Conservation (phyloP, 2,797 vertebrate species). For the Uromys caudimaculatus region DNA sequence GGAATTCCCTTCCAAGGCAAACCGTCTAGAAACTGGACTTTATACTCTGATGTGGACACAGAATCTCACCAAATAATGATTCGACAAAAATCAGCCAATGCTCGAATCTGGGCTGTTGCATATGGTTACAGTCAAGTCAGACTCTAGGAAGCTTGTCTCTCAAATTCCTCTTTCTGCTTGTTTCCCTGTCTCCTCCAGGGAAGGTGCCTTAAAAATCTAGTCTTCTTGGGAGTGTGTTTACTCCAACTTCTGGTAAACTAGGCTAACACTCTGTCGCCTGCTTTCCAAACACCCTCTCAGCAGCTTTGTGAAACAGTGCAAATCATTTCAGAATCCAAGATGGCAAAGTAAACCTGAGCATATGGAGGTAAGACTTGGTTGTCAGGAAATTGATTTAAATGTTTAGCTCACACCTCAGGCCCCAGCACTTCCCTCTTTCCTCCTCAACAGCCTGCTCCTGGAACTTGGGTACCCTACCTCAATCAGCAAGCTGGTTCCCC, state of each 20-base stretch:
- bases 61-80: conserved; percentile 46
- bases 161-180: background rate
- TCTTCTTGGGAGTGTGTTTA: conserved; percentile 75
- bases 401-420: conserved; percentile 75
- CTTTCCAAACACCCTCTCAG: conserved; percentile 77
- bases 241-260: conserved; percentile 67
- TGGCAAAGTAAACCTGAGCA: conserved; percentile 78
- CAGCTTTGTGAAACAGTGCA: conserved; percentile 73
- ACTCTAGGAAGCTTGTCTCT: conserved; percentile 32
- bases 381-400: conserved; percentile 64
- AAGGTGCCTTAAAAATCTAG: conserved; percentile 68
- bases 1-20: conserved; percentile 8
- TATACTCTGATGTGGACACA: conserved; percentile 42
- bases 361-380: conserved; percentile 64
- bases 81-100: conserved; percentile 57
- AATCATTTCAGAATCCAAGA: conserved; percentile 77
- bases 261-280: conserved; percentile 60
- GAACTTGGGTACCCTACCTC: conserved; percentile 52
- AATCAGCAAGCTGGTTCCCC: conserved; percentile 66
- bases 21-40: conserved; percentile 6
- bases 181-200: conserved; percentile 34
- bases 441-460: background rate
- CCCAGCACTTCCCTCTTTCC: background rate
- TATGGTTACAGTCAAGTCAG: conserved; percentile 29
- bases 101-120: conserved; percentile 43